Conservation (phyloP, 2,113 vertebrate genomes). For the Colius striatus region DNA sequence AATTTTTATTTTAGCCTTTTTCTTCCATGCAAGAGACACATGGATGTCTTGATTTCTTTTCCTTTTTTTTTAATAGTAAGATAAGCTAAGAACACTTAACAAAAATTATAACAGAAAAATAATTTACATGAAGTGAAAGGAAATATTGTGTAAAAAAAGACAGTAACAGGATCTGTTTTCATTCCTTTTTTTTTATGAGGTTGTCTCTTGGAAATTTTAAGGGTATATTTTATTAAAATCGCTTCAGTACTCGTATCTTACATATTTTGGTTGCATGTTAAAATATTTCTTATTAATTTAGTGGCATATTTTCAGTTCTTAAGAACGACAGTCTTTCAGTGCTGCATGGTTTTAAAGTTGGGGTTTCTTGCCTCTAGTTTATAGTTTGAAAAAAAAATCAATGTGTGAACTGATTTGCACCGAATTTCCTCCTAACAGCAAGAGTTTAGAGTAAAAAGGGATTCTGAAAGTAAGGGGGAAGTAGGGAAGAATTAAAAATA, state of each 20-base stretch:
- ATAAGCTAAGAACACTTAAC: not conserved
- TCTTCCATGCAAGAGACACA: not conserved
- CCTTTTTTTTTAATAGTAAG: not conserved
- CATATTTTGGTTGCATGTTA: not conserved
- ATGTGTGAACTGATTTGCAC: constrained; percentile 33
- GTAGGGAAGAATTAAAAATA: constrained; percentile 34
- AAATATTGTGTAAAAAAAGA: not conserved
- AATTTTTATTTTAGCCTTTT: not conserved
- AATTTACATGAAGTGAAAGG: not conserved
- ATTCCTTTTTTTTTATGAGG: not conserved
- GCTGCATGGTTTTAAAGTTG: not conserved
- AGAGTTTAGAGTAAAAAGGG: constrained; percentile 21
- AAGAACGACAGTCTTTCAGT: not conserved
- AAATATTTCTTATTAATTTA: not conserved
- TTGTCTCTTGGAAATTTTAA: constrained; percentile 2
- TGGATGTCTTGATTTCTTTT: not conserved
- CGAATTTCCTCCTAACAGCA: not conserved
- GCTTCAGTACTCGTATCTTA: not conserved
- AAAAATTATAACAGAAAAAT: not conserved
- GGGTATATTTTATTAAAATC: not conserved
- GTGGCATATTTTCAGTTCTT: not conserved
- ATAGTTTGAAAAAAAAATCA: not conserved
- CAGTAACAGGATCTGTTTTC: not conserved
- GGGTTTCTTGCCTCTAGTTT: constrained; percentile 2
- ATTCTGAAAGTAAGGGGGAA: not conserved